Conservation (phyloP, 2,113 vertebrate species). For the Sapayoa aenigma region DNA sequence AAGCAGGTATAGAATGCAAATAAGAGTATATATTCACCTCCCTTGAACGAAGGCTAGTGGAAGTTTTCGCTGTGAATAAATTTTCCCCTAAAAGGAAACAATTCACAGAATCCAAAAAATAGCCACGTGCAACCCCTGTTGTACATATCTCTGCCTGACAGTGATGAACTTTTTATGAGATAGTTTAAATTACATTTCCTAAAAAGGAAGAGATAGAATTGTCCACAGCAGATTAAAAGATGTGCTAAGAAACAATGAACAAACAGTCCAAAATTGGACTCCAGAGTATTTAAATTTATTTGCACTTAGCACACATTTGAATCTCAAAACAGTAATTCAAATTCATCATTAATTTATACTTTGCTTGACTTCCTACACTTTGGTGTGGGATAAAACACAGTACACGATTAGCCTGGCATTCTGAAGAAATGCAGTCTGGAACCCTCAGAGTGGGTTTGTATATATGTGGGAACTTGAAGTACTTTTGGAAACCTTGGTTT, state of each 20-base stretch:
- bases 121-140: conserved; percentile 17
- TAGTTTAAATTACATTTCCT: conserved; percentile 55
- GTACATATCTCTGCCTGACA: conserved; percentile 49
- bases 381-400: background rate
- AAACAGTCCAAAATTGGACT: conserved; percentile 27
- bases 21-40: background rate
- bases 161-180: conserved; percentile 49
- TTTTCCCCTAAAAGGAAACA: conserved; percentile 64
- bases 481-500: background rate
- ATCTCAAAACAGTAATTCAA: background rate
- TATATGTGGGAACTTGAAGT: background rate
- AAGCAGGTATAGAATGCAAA: background rate
- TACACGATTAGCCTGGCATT: background rate
- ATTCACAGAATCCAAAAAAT: conserved; percentile 55
- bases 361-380: background rate
- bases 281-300: background rate
- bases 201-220: conserved; percentile 55
- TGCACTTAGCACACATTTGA: background rate
- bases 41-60: background rate
- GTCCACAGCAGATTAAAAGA: conserved; percentile 19
- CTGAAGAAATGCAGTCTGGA: background rate
- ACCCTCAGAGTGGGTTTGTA: background rate
- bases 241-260: conserved; percentile 42
- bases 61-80: conserved; percentile 17
- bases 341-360: background rate